These are phyloP conservation scores for Elymnias hypermnestra DNA, from an alignment of 1,140 invertebrate species.

Conservation along the genomic window DNA sequence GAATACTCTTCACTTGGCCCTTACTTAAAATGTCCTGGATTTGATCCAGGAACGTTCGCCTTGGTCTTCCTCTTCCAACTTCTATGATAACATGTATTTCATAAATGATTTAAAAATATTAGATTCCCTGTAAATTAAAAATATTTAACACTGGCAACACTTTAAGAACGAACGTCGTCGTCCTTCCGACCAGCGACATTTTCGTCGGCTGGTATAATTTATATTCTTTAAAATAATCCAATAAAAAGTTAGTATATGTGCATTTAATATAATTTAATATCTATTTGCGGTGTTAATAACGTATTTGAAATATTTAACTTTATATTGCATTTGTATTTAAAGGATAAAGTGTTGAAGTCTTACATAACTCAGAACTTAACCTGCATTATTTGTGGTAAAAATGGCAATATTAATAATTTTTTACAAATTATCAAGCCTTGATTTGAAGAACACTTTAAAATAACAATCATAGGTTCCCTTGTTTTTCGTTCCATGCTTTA, in stretches of 20 bases:
- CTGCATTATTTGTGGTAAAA: constrained; percentile 38
- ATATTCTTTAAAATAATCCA: constrained; percentile 46
- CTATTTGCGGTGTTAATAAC: constrained; percentile 6
- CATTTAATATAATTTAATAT: not conserved
- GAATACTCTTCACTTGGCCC: too few species aligned
- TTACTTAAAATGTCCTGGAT: too few species aligned
- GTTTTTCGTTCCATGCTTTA: too few species aligned
- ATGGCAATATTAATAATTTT: too few species aligned
- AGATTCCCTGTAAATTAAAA: too few species aligned
- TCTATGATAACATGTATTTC: too few species aligned
- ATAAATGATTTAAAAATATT: too few species aligned
- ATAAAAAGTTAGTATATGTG: constrained; percentile 54
- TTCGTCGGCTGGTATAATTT: constrained; percentile 54
- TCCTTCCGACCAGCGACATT: constrained; percentile 60
- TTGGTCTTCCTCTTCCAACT: too few species aligned
- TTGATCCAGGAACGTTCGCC: too few species aligned
- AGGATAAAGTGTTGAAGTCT: constrained; percentile 30
- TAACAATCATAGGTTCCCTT: too few species aligned
- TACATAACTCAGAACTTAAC: constrained; percentile 66
- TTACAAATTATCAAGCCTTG: too few species aligned
- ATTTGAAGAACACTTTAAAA: too few species aligned
- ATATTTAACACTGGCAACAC: constrained; percentile 39
- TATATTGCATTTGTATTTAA: not conserved
- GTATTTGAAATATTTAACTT: not conserved
- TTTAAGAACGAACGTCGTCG: constrained; percentile 32